These are phyloP conservation scores for Sphenopsis melanotis DNA, from an alignment of 2,797 vertebrate species.

Conservation along the genomic window DNA sequence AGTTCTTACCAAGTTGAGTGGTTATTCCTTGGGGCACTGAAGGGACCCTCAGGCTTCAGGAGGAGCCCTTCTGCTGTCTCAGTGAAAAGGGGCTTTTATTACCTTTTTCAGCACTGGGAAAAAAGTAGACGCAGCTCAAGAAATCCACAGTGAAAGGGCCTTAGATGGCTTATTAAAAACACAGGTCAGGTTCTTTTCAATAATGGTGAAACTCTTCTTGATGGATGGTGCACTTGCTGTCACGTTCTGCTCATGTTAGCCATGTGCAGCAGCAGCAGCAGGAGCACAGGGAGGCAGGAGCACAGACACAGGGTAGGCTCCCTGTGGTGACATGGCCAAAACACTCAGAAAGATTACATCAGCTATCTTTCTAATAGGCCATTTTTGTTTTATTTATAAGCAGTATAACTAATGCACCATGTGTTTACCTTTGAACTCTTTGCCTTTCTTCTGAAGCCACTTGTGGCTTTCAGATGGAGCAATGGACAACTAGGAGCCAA, in stretches of 20 bases:
- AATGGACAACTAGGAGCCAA: background rate
- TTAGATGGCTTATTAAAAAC: background rate
- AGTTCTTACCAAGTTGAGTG: background rate
- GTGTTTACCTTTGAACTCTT: background rate
- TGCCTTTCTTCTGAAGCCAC: background rate
- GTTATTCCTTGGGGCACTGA: background rate
- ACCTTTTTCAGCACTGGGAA: background rate
- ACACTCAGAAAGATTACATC: background rate
- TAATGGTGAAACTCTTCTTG: background rate
- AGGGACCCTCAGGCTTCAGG: background rate
- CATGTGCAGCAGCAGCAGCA: background rate
- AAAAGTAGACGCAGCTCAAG: background rate
- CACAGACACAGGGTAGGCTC: background rate
- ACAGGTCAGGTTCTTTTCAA: background rate
- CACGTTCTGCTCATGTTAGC: background rate
- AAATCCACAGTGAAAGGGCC: background rate
- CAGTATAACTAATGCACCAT: background rate
- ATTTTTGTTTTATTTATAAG: background rate
- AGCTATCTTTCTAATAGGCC: background rate
- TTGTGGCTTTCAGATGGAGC: background rate
- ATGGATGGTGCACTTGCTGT: background rate
- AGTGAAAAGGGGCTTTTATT: fast-evolving
- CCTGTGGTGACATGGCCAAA: background rate
- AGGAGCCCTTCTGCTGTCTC: background rate
- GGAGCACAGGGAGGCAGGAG: background rate